Base-by-base conservation (phyloP, 2,797 vertebrate species). In the Streptopelia turtur region DNA sequence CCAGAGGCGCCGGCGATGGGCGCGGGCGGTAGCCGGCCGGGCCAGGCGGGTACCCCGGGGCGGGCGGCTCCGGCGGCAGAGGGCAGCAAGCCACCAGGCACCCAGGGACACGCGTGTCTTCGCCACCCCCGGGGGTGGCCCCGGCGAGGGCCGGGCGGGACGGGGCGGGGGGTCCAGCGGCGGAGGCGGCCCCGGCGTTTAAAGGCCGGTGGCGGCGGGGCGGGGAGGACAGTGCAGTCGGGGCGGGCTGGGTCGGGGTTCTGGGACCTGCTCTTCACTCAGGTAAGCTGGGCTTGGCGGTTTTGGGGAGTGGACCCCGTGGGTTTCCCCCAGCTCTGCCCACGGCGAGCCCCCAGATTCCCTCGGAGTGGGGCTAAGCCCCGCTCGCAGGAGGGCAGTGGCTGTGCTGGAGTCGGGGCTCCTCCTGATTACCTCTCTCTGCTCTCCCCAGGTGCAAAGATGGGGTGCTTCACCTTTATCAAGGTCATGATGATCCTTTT, bases 401-500 rank as follows among this genome's bases (percentile, higher is more conserved):
- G 47, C 59, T 31, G n/a, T 24, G 47, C 27, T 2, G 41, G 17
- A 9, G 4, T 2, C 5, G 14, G 37, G 11, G 16, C 2, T 27
- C 23, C 27, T 13, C 5, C 47, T 30, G 11, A 8, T 84, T 25
- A 89, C 55, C 6, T 59, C 21, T 20, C 39, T 90, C 8, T 23
- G 8, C 81, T 94, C 35, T 94, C 89, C 59, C 21, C 93, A 98
- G 98, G 94, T 77, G 74, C 97, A 93, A 98, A 98, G 97, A 99
- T 99, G 99, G 97, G 98, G 84, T 98, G 97, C 97, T 99, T 99
- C 97, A 98, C 96, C 69, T 99, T 99, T 82, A 91, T 99, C 97
- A 99, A 99, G 96, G 92, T 98, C 65, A 97, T 98, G 97, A 99
- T 99, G 98, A 50, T 98, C 95, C 76, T 99, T 80, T 99, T 99